phyloP scores from a whole-genome alignment of 2,888 invertebrate species.

The Acanthosoma haemorrhoidale region DNA sequence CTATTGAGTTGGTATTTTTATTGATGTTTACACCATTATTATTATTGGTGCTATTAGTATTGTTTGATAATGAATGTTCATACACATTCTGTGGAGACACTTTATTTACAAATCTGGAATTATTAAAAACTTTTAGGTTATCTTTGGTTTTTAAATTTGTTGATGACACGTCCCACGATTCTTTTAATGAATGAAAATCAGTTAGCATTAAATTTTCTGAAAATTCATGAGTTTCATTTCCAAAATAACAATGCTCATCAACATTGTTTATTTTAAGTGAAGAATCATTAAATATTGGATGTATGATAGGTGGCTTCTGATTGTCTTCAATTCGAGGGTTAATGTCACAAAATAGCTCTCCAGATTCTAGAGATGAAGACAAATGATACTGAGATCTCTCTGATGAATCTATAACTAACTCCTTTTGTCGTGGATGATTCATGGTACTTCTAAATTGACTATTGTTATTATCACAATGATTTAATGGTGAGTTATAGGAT shows the following conservation, averaged over 20 bases:
- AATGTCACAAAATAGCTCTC: constrained; percentile 35
- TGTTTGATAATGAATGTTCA: not conserved
- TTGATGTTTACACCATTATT: not conserved
- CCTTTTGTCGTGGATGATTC: not conserved
- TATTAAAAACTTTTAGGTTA: not conserved
- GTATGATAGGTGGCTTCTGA: constrained; percentile 32
- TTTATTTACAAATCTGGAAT: not conserved
- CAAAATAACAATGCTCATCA: constrained; percentile 16
- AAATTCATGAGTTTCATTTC: constrained; percentile 17
- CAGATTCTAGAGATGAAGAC: constrained; percentile 32
- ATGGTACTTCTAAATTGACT: constrained; percentile 10
- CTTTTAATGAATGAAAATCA: constrained; percentile 16
- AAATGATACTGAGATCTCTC: constrained; percentile 35
- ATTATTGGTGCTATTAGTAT: not conserved
- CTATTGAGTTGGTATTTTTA: not conserved
- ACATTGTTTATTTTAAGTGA: not conserved
- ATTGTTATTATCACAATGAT: constrained; percentile 20
- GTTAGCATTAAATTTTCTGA: constrained; percentile 4
- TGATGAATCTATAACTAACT: not conserved
- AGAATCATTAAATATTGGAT: constrained; percentile 29
- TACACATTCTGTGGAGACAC: not conserved
- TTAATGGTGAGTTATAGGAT: not conserved
- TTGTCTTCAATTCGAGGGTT: constrained; percentile 33
- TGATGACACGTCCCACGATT: constrained; percentile 17
- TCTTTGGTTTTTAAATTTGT: not conserved